Evolutionary conservation across 1,140 invertebrate genomes (phyloP).

Genomic region (Drosophila insularis): DNA sequence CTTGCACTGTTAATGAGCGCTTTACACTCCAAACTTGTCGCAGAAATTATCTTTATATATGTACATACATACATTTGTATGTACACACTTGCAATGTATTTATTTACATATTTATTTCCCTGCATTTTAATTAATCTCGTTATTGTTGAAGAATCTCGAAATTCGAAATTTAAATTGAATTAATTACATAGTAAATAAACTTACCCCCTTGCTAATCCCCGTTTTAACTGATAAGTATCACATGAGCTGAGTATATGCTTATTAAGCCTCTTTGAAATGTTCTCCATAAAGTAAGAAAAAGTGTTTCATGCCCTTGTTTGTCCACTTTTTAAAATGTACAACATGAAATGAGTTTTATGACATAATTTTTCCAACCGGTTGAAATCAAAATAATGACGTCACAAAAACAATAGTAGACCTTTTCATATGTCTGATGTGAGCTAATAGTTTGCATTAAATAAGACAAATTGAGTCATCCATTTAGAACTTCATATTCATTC

Average conservation of each 20-base stretch:
- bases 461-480: too few species aligned
- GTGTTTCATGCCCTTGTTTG: not conserved
- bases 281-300: too few species aligned
- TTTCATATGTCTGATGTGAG: too few species aligned
- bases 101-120: slow-evolving; percentile 41
- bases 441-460: too few species aligned
- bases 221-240: not conserved
- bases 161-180: slow-evolving; percentile 7
- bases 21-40: slow-evolving; percentile 51
- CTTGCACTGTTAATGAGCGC: slow-evolving; percentile 44
- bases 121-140: slow-evolving; percentile 42
- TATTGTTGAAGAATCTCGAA: slow-evolving; percentile 41
- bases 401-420: not conserved
- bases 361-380: not conserved
- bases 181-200: slow-evolving; percentile 2
- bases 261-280: too few species aligned
- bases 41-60: slow-evolving; percentile 22
- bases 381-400: not conserved
- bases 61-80: too few species aligned
- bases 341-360: not conserved
- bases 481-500: too few species aligned
- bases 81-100: not conserved
- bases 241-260: too few species aligned
- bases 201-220: not conserved
- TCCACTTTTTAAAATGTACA: not conserved